These are phyloP conservation scores for Lycaon pictus DNA, from an alignment of 2,113 vertebrate species.

Conservation along the genomic window DNA sequence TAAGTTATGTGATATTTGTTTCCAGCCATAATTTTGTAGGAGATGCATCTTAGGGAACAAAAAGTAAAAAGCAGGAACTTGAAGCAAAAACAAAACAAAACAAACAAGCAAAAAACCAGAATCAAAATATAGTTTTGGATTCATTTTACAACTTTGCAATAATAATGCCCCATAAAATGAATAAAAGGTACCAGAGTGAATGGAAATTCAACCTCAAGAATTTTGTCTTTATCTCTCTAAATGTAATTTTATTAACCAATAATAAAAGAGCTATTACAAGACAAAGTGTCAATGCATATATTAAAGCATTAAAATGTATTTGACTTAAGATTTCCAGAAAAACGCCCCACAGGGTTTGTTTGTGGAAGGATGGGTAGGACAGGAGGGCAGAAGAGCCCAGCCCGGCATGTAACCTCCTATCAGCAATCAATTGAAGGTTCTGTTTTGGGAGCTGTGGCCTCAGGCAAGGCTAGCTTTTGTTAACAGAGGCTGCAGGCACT, in stretches of 20 bases:
- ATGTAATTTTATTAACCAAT: conserved; percentile 53
- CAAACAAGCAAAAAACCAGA: neutral
- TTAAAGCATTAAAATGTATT: conserved; percentile 36
- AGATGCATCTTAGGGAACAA: neutral
- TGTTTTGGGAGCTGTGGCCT: conserved; percentile 66
- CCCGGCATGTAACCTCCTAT: conserved; percentile 45
- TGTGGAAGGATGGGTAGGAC: neutral
- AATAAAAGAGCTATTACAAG: conserved; percentile 27
- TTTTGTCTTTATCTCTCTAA: conserved; percentile 50
- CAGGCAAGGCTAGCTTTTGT: conserved; percentile 75
- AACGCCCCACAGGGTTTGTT: conserved; percentile 55
- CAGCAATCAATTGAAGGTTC: conserved; percentile 66
- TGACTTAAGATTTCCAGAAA: neutral
- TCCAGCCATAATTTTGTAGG: neutral
- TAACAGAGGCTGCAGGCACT: conserved; percentile 65
- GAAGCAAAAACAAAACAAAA: neutral
- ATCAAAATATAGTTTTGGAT: conserved; percentile 23
- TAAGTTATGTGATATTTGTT: conserved; percentile 27
- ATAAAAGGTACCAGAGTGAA: neutral
- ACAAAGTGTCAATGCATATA: conserved; percentile 9
- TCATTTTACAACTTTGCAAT: neutral
- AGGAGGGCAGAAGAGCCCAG: conserved; percentile 34
- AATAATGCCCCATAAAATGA: neutral
- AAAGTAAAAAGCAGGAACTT: conserved; percentile 1
- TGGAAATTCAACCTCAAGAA: conserved; percentile 43